Percentiles rank a stretch among this genome's conserved stretches.
These are phyloP conservation scores for Reticulitermes lucifugus DNA, from an alignment of 2,888 invertebrate species.

Conservation along the genomic window DNA sequence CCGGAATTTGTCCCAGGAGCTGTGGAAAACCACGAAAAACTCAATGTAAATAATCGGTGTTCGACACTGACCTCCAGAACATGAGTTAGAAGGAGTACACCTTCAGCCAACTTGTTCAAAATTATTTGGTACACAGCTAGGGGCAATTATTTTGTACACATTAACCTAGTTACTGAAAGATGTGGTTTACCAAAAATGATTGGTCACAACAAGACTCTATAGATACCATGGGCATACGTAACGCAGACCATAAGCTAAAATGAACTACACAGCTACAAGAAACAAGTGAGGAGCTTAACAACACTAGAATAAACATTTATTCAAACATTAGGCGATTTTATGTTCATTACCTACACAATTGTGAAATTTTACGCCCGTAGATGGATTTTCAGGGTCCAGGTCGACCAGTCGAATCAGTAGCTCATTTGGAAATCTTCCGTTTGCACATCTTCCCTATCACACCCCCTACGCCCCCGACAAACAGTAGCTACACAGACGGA, in stretches of 20 bases:
- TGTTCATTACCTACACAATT: not conserved
- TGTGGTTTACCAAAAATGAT: not conserved
- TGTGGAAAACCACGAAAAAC: too few relatives aligned
- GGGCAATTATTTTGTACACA: too few relatives aligned
- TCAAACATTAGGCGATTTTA: not conserved
- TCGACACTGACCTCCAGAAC: too few relatives aligned
- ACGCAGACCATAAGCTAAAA: not conserved
- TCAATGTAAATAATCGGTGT: too few relatives aligned
- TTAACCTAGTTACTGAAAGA: not conserved
- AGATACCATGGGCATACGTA: not conserved
- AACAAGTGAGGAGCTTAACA: not conserved
- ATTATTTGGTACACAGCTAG: too few relatives aligned
- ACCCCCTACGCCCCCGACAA: not conserved
- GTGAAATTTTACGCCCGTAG: not conserved
- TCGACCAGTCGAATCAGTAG: conserved; percentile 3
- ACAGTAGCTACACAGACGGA: not conserved
- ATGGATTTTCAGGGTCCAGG: not conserved
- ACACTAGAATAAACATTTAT: conserved; percentile 11
- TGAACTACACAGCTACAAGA: not conserved
- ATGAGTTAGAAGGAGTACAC: too few relatives aligned
- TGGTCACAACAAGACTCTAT: not conserved
- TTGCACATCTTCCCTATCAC: not conserved
- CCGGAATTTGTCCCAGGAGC: too few relatives aligned
- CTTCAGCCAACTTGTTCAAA: too few relatives aligned
- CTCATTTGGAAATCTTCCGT: conserved; percentile 27